Base-by-base conservation (phyloP, 2,113 vertebrate genomes). In the Meles meles region DNA sequence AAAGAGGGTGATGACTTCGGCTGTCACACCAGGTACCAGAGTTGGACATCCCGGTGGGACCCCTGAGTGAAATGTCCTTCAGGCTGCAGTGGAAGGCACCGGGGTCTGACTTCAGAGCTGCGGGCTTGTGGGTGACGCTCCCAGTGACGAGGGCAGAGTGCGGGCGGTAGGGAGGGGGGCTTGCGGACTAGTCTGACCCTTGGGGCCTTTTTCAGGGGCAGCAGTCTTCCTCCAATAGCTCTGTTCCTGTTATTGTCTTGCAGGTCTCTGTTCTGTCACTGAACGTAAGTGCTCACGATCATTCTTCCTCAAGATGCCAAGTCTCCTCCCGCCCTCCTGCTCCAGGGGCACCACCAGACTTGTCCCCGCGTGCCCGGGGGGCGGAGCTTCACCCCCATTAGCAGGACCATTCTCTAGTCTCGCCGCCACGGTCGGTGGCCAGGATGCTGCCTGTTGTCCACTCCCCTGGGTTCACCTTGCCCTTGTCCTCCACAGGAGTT, bases 271-370 rank as follows among this genome's bases (percentile, higher is more conserved):
- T 96, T 98, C 98, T 59, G 97, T 98, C 94, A 97, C 92, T 98
- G 98, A 98, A 98, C 37, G 96, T 99, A 95, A 99, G 99, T 99
- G 92, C 93, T 83, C n/a, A 76, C 52, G 39, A 76, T 95, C 89
- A 94, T 69, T n/a, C 34, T 67, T 88, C 69, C 61, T 86, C 59
- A 17, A 67, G 61, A 88, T 1, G n/a, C 69, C 76, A 23, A 59
- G 52, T 17, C 84, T 59, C 52, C 49, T 61, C 49, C 21, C 63
- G 8, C 2, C 44, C 9, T 39, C 76, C 71, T n/a, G 39, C 39
- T 74, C 7, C 57, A 2, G 25, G 49, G 59, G 42, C n/a, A 37
- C 17, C 34, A 21, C 11, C n/a, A 39, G 18, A 21, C 61, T 20
- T 49, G 37, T 23, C 76, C 20, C 55, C 18, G 5, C 6, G 39